Conservation (phyloP, 2,113 vertebrate species). For the Nematolebias whitei region DNA sequence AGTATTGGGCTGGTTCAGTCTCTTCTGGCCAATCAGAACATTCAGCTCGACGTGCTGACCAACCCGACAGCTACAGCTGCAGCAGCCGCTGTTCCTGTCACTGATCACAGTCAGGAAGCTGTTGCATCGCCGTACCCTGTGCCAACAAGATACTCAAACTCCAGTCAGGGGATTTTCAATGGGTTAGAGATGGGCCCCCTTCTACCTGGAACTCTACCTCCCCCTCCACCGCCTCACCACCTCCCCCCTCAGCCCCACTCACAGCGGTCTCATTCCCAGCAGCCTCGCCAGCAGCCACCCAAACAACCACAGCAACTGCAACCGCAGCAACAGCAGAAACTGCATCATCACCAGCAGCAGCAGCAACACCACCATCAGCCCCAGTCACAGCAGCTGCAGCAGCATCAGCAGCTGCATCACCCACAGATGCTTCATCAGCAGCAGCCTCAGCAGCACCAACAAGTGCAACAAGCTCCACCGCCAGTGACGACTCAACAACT, state of each 20-base stretch:
- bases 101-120: conserved; percentile 78
- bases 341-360: conserved; percentile 50
- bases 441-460: conserved; percentile 68
- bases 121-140: conserved; percentile 80
- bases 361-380: conserved; percentile 46
- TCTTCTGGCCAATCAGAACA: conserved; percentile 97
- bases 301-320: conserved; percentile 71
- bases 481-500: conserved; percentile 55
- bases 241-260: conserved; percentile 75
- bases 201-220: conserved; percentile 80
- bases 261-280: conserved; percentile 72
- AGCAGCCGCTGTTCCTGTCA: conserved; percentile 70
- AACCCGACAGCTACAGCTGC: conserved; percentile 83
- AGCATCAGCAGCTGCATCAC: conserved; percentile 37
- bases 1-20: conserved; percentile 97
- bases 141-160: conserved; percentile 84
- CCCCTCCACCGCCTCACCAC: conserved; percentile 80
- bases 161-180: conserved; percentile 88
- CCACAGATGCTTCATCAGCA: conserved; percentile 52
- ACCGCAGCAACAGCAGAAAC: conserved; percentile 46
- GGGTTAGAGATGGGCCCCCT: conserved; percentile 85
- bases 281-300: conserved; percentile 61
- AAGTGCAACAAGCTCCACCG: conserved; percentile 59
- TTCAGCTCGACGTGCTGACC: conserved; percentile 93
- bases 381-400: conserved; percentile 41